Base-by-base conservation (phyloP, 2,888 invertebrate species). In the Tridacna crocea region DNA sequence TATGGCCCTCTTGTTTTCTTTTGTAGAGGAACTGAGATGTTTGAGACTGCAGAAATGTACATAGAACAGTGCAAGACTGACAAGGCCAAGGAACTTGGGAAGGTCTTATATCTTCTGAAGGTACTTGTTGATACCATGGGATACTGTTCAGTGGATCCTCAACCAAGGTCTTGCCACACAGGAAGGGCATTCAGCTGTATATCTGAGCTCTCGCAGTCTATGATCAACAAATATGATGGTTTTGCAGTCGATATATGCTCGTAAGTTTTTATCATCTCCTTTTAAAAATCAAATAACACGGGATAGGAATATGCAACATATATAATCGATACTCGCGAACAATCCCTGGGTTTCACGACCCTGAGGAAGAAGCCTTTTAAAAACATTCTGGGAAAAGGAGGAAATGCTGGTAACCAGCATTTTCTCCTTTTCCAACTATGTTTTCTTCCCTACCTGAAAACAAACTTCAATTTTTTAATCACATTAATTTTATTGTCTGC, bases 51-150 rank as follows among this genome's bases (percentile, higher is more conserved):
- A 22, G 61, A 47, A 27, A 36, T 15, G 27, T 27, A 58, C 60
- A 27, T 79, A 10, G 65, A 76, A 15, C 76, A 55, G 15, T 84
- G 84, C 27, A 15, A 46, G 12, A 80, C 55, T 2, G 46, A 65
- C 10, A 24, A 66, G 13, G 65, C 19, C 26, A 24, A 46, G n/a
- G 46, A 58, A 19, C 47, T 82, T 48, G 12, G 4, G 1, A n/a
- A 36, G 3, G 63, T 68, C 0, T 12, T 75, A 51, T 63, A 24
- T 19, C 24, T 82, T 24, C 22, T 80, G 0, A 48, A 60, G 17
- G 48, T 51, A 0, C 72, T 83, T 12, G 36, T 72, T 8, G 77
- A 83, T 24, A 75, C 46, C n/a, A 55, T 83, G 58, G 86, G 83
- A 2, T 75, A 77, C 65, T 86, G 86, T 58, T 48, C 46, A 0